Evolutionary conservation across 2,888 invertebrate species (phyloP).

Genomic region (Opisthograptis luteolata): DNA sequence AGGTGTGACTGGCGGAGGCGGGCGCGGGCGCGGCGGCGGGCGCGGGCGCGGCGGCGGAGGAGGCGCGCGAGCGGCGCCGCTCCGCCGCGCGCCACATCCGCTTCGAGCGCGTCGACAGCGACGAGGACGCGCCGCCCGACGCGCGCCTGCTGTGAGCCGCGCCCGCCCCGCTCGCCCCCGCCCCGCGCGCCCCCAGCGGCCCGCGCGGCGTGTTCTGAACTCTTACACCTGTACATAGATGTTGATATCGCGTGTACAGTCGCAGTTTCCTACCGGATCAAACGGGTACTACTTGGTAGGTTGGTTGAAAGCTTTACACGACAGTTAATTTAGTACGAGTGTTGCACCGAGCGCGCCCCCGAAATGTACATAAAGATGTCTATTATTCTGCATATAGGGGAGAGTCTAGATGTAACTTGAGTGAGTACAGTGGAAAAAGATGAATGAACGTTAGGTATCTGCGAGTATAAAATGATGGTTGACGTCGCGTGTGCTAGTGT

Average conservation of each 20-base stretch:
- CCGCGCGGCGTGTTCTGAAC: constrained; percentile 9
- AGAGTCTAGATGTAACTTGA: too few relatives aligned
- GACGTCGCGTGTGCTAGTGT: too few relatives aligned
- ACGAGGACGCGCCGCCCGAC: constrained; percentile 71
- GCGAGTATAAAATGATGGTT: too few relatives aligned
- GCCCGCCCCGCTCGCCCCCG: constrained; percentile 21
- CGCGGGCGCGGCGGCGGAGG: constrained; percentile 45
- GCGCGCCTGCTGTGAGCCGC: constrained; percentile 59
- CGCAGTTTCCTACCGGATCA: not conserved
- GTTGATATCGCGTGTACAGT: constrained; percentile 9
- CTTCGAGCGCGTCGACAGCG: constrained; percentile 74
- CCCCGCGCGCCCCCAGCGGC: constrained; percentile 20
- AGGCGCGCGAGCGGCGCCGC: constrained; percentile 39
- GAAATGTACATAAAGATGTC: constrained; percentile 7
- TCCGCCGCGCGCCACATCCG: constrained; percentile 64
- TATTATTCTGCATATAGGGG: too few relatives aligned
- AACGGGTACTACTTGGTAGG: constrained; percentile 6
- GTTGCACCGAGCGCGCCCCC: too few relatives aligned
- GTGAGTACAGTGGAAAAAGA: too few relatives aligned
- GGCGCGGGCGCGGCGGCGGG: constrained; percentile 56
- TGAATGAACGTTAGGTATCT: too few relatives aligned
- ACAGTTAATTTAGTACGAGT: not conserved
- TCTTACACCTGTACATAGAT: constrained; percentile 8
- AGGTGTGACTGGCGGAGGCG: constrained; percentile 90
- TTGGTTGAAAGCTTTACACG: not conserved